Evolutionary conservation across 2,888 invertebrate genomes (phyloP).

Genomic region (Rhagium mordax): DNA sequence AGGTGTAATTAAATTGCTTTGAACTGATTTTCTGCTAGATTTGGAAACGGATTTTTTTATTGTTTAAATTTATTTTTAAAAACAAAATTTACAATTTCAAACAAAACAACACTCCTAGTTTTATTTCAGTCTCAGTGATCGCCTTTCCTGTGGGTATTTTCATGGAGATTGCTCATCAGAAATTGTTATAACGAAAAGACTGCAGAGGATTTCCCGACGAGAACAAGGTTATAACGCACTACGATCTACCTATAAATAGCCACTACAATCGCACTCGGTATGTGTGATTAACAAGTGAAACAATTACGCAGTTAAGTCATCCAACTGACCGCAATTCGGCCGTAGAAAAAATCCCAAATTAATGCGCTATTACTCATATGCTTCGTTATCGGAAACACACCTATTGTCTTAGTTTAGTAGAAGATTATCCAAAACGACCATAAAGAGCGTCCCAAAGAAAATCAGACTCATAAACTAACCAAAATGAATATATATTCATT

Average conservation of each 20-base stretch:
- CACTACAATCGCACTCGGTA: background rate
- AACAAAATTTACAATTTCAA: too few species aligned
- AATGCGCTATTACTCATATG: background rate
- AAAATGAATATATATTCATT: slow-evolving; percentile 18
- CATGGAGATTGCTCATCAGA: too few species aligned
- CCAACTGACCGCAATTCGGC: slow-evolving; percentile 5
- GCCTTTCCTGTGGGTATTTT: too few species aligned
- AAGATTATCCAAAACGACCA: background rate
- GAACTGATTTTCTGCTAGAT: too few species aligned
- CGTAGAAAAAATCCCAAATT: slow-evolving; percentile 32
- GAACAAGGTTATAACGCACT: background rate
- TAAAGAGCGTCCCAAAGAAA: background rate
- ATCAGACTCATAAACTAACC: background rate
- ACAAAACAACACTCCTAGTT: too few species aligned
- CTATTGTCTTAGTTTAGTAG: too few species aligned
- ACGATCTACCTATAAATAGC: background rate
- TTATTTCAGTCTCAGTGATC: too few species aligned
- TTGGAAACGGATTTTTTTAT: too few species aligned
- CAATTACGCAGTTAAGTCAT: background rate
- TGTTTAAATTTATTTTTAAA: too few species aligned
- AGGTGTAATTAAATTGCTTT: too few species aligned
- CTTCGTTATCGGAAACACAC: background rate
- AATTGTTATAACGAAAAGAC: too few species aligned
- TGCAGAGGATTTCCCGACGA: too few species aligned
- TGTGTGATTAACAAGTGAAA: background rate